Conservation (phyloP, 2,888 invertebrate genomes). For the Epirrita christyi region DNA sequence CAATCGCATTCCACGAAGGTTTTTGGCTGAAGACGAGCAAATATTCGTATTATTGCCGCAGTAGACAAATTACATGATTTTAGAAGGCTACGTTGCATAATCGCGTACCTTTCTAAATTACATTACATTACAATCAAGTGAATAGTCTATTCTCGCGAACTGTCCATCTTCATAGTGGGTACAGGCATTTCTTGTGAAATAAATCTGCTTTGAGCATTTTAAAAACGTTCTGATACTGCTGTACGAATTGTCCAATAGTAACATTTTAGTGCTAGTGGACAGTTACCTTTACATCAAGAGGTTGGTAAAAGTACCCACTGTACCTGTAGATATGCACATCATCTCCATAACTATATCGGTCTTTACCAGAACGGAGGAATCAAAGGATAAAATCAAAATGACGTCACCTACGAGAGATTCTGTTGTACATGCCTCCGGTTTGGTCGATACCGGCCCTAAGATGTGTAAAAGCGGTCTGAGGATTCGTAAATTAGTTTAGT, state of each 20-base stretch:
- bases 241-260: too few relatives aligned
- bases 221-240: too few relatives aligned
- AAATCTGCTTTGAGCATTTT: too few relatives aligned
- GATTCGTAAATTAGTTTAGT: slow-evolving; percentile 40
- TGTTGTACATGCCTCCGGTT: background rate
- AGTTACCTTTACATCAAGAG: background rate
- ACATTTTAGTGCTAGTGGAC: background rate
- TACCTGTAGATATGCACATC: slow-evolving; percentile 6
- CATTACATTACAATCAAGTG: background rate
- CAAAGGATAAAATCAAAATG: background rate
- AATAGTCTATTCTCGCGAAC: slow-evolving; percentile 3
- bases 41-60: background rate
- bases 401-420: background rate
- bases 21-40: background rate
- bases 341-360: slow-evolving; percentile 2
- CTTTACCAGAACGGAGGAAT: slow-evolving; percentile 4
- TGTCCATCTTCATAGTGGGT: slow-evolving; percentile 12
- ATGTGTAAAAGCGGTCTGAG: slow-evolving; percentile 21
- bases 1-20: slow-evolving; percentile 38
- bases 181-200: background rate
- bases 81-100: background rate
- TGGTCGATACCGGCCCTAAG: slow-evolving; percentile 9
- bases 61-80: slow-evolving; percentile 2
- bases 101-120: too few relatives aligned
- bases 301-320: slow-evolving; percentile 1